Evolutionary conservation across 2,113 vertebrate genomes (phyloP).

Genomic region (Seriola quinqueradiata): DNA sequence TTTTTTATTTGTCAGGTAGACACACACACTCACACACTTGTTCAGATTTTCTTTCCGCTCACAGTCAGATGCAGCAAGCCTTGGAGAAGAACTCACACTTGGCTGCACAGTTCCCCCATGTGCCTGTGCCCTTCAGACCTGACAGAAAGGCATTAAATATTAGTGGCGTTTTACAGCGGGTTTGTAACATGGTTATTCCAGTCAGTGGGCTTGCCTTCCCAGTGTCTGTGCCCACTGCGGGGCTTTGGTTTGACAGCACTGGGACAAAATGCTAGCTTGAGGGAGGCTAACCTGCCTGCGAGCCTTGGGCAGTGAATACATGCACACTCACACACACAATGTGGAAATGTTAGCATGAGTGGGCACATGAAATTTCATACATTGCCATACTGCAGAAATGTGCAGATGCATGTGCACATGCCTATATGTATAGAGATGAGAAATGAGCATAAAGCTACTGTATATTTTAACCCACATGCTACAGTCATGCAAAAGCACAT

Average conservation of each 20-base stretch:
- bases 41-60: conserved; percentile 42
- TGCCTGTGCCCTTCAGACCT: conserved; percentile 68
- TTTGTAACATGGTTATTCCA: conserved; percentile 79
- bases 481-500: conserved; percentile 17
- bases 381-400: not conserved
- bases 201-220: conserved; percentile 62
- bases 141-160: conserved; percentile 80
- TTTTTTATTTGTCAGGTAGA: conserved; percentile 35
- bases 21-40: not conserved
- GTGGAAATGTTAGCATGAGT: conserved; percentile 25
- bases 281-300: conserved; percentile 17
- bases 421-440: not conserved
- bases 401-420: not conserved
- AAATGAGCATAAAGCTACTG: not conserved
- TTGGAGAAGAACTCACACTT: conserved; percentile 54
- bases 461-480: not conserved
- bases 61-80: conserved; percentile 48
- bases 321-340: not conserved
- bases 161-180: conserved; percentile 71
- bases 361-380: conserved; percentile 5
- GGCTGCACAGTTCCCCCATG: conserved; percentile 62
- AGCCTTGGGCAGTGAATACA: conserved; percentile 20
- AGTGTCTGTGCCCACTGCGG: conserved; percentile 40
- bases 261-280: conserved; percentile 39
- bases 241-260: conserved; percentile 60